Conservation (phyloP, 2,888 invertebrate genomes). For the Baronia brevicornis region DNA sequence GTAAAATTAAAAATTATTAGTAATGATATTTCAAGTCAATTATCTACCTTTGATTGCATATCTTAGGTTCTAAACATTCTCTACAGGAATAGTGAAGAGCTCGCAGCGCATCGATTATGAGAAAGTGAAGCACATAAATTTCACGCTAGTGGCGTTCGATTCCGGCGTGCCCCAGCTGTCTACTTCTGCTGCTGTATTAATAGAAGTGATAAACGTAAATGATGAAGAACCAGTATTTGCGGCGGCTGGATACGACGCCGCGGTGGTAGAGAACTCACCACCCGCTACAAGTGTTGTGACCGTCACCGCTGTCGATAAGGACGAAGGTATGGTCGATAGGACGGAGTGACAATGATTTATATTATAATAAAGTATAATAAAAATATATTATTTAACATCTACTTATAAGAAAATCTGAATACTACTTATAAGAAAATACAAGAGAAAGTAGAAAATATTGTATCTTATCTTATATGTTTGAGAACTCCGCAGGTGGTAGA, state of each 20-base stretch:
- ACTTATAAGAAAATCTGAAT: too few relatives aligned
- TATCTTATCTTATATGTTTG: too few relatives aligned
- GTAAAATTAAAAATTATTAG: constrained; percentile 3
- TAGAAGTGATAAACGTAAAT: constrained; percentile 88
- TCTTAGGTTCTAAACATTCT: too few relatives aligned
- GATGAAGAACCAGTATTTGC: constrained; percentile 90
- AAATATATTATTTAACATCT: too few relatives aligned
- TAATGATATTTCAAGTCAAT: too few relatives aligned
- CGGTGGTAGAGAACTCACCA: constrained; percentile 84
- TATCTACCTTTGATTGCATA: too few relatives aligned
- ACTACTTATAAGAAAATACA: too few relatives aligned
- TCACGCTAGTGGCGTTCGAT: constrained; percentile 88
- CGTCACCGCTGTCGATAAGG: constrained; percentile 85
- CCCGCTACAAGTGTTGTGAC: constrained; percentile 82
- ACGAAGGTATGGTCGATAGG: constrained; percentile 78
- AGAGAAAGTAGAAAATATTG: too few relatives aligned
- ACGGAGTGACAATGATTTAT: too few relatives aligned
- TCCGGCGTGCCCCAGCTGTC: constrained; percentile 90
- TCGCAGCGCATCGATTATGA: constrained; percentile 90
- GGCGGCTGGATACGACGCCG: constrained; percentile 79
- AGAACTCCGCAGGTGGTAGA: too few relatives aligned
- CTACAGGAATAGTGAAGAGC: constrained; percentile 83
- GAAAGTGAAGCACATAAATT: constrained; percentile 81
- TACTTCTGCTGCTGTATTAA: constrained; percentile 83
- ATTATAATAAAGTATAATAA: too few relatives aligned